These are phyloP conservation scores for Cochlearius cochlearius DNA, from an alignment of 2,113 vertebrate genomes.

Conservation along the genomic window DNA sequence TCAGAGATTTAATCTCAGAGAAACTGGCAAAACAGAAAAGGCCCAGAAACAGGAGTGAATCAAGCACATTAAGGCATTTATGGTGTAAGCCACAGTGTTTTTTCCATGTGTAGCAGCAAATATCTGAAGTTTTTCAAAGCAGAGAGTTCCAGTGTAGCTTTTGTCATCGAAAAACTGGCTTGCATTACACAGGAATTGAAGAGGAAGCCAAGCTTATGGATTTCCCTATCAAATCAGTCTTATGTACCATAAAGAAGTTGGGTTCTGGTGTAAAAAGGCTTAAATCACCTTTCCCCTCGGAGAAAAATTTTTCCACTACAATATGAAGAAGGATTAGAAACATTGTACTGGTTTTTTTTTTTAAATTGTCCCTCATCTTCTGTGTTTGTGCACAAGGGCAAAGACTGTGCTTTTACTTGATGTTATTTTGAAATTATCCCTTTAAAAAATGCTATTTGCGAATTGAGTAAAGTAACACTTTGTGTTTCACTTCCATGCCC, in stretches of 20 bases:
- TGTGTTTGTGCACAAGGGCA: background rate
- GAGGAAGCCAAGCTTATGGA: background rate
- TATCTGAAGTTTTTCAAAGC: background rate
- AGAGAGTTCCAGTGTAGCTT: background rate
- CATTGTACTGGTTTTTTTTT: background rate
- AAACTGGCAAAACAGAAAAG: constrained; percentile 19
- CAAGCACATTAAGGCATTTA: background rate
- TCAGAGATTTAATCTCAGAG: constrained; percentile 25
- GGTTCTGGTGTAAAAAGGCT: background rate
- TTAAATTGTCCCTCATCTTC: background rate
- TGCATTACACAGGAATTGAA: background rate
- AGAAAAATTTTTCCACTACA: background rate
- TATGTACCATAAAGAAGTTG: background rate
- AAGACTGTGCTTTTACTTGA: background rate
- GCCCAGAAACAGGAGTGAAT: background rate
- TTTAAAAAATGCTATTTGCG: background rate
- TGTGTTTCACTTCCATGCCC: background rate
- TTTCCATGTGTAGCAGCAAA: background rate
- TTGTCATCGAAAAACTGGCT: background rate
- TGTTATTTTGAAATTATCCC: background rate
- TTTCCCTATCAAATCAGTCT: background rate
- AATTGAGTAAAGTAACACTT: background rate
- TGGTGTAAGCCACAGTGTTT: background rate
- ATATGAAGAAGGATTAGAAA: background rate
- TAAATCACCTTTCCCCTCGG: accelerated